phyloP scores from a whole-genome alignment of 2,797 vertebrate genomes.

The Neopelma chrysocephalum region DNA sequence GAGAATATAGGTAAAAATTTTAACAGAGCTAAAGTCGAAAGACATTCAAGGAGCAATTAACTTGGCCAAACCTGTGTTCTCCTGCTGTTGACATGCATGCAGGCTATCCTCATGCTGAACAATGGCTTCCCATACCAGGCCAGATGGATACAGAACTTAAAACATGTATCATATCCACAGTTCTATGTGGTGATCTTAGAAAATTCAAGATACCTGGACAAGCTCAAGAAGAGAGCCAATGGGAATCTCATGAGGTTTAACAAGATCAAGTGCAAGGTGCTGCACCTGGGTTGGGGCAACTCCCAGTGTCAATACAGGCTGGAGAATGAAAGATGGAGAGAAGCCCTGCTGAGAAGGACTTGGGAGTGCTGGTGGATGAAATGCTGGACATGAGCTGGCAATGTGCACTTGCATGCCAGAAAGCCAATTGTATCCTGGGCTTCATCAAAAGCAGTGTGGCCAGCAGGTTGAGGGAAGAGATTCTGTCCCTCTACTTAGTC shows the following conservation, averaged over 20 bases:
- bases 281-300: background rate
- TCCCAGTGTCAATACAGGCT: rapidly evolving
- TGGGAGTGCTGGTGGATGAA: background rate
- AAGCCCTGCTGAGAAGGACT: background rate
- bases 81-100: background rate
- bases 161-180: background rate
- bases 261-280: background rate
- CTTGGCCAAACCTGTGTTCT: background rate
- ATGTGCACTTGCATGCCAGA: background rate
- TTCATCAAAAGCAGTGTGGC: rapidly evolving
- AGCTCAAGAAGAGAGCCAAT: background rate
- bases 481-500: background rate
- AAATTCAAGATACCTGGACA: background rate
- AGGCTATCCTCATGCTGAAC: background rate
- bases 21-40: background rate
- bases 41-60: background rate
- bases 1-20: background rate
- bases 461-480: rapidly evolving
- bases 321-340: background rate
- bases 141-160: background rate
- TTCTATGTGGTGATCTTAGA: background rate
- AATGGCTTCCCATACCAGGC: background rate
- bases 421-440: rapidly evolving
- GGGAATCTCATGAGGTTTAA: background rate
- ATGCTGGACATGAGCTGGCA: background rate